Evolutionary conservation across 2,797 vertebrate species (phyloP), one percentile per base, ranked within the genome.

Genomic region (Onychomys torridus): DNA sequence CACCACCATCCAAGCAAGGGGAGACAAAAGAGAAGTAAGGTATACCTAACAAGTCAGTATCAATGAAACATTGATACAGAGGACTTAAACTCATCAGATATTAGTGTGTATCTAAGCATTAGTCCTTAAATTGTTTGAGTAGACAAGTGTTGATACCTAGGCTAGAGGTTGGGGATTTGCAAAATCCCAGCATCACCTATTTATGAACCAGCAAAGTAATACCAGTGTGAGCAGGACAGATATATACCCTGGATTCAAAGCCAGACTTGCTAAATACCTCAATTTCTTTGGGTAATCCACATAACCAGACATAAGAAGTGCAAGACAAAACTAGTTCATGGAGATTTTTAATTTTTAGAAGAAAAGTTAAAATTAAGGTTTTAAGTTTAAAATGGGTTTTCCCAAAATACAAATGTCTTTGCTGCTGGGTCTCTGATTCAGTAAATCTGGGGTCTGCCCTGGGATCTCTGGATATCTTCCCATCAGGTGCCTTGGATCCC

Each of bases 301-400:
- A 65, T 65, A 92, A 89, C 69, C 29, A 57, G 40, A 55, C 25
- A 7, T 61, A 55, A 17, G 21, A 67, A 55, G 3, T 82, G 52
- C 1, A 67, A 86, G 67, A 67, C 21, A 94, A 75, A 79, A 78
- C 86, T 77, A 9, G 13, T 73, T 1, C 17, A 57, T 27, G 5
- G 52, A 65, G 21, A 55, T 79, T 61, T 90, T 84, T 46, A 21
- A 37, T n/a, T 73, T 91, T 93, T 73, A 77, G 83, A 88, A 76
- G 83, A 46, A 94, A 94, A 57, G 40, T 77, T 86, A 89, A 61
- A 87, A 82, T 78, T 40, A 77, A 49, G 69, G 2, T 1, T 78
- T 96, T 96, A 92, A 83, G 7, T 11, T 57, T 37, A 90, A 96
- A 90, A 61, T 57, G 14, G 65, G 1, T 84, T 65, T 94, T 34